Evolutionary conservation across 1,140 invertebrate genomes (phyloP), one percentile per base, ranked within the genome.

Genomic region (Bombyx mandarina): DNA sequence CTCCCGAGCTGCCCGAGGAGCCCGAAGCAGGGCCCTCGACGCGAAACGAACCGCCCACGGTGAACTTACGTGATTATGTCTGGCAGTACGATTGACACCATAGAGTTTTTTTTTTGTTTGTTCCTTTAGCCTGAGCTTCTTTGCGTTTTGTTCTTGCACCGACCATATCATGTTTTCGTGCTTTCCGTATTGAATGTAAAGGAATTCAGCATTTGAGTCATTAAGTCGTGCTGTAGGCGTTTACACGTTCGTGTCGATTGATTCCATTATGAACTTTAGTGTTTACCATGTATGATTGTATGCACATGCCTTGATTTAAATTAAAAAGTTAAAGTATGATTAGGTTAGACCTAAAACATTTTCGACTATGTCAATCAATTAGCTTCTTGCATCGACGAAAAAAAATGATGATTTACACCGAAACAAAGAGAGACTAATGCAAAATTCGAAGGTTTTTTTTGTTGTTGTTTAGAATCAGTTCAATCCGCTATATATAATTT

Each of bases 51-150:
- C 56, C 79, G 73, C 69, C 77, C 78, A 82, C 77, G 83, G 83
- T 86, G 81, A 84, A 74, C 78, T 74, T 74, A 78, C 72, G 72
- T 79, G 79, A 77, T 82, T 83, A 77, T 86, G 80, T 79, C 82
- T 83, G 79, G 79, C 80, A 82, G 81, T 84, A 84, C 81, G 83
- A 82, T 81, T 79, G 75, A 84, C 83, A 83, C 79, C 76, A 66
- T 82, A 84, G 81, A 80, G 73, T 70, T 77, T 67, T 79, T 85
- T 75, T 79, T 58, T 47, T 12, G 2, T 47, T 47, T 51, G 8
- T 51, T 35, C 6, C 7, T 51, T 83, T 76, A 79, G 79, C 79
- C 71, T 77, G 26, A 75, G 72, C 73, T 67, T 73, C 75, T 75
- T 72, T 73, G 70, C 61, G 63, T 79, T 78, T 56, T 60, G 67